phyloP scores from a whole-genome alignment of 2,113 vertebrate genomes.

The Nesoenas mayeri region DNA sequence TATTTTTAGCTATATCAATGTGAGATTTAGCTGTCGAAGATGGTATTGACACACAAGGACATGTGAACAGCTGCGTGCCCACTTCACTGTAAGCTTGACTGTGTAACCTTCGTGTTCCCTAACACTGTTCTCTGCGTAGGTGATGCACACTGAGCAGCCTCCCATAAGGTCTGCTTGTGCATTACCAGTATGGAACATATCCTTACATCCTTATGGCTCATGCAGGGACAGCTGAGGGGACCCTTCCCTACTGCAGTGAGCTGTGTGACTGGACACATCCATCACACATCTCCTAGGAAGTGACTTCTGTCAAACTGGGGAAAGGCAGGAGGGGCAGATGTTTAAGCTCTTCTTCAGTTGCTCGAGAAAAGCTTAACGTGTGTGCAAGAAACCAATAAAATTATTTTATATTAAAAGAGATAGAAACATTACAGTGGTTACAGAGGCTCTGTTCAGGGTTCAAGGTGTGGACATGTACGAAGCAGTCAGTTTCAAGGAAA shows the following conservation, averaged over 20 bases:
- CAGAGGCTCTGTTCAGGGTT: neutral
- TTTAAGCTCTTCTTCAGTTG: neutral
- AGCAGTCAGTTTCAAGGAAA: neutral
- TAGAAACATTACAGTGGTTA: neutral
- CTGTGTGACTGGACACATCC: neutral
- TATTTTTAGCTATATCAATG: neutral
- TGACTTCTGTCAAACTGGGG: neutral
- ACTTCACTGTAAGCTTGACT: neutral
- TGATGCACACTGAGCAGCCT: fast-evolving
- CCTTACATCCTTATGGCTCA: neutral
- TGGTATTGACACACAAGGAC: neutral
- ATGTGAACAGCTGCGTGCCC: fast-evolving
- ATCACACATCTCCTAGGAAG: neutral
- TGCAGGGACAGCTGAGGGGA: neutral
- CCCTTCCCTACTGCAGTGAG: neutral
- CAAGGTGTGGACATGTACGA: neutral
- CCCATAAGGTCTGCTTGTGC: neutral
- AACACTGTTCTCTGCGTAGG: fast-evolving
- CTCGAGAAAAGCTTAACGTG: neutral
- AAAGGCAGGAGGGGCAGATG: neutral
- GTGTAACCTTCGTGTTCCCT: neutral
- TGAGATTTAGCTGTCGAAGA: neutral
- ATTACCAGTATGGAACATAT: neutral
- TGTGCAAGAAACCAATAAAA: neutral
- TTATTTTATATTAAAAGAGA: neutral